Evolutionary conservation across 2,113 vertebrate genomes (phyloP).

Genomic region (Elaphurus davidianus): DNA sequence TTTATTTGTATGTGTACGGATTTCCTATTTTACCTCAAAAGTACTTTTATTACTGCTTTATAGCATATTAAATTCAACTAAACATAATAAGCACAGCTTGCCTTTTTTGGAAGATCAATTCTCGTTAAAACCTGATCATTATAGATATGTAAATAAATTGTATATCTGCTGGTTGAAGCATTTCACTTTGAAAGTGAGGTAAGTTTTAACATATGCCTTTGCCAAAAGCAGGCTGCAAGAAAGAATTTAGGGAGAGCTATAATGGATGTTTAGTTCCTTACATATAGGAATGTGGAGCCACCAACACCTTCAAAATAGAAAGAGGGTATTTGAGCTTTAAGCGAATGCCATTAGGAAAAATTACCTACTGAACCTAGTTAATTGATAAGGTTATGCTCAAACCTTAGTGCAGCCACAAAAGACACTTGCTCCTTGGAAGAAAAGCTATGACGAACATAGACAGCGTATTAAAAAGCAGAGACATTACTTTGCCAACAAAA

Average conservation of each 20-base stretch:
- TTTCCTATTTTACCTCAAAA: conserved; percentile 63
- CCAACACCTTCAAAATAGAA: neutral
- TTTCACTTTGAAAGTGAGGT: neutral
- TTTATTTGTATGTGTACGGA: neutral
- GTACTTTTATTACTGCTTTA: conserved; percentile 68
- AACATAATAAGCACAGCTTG: neutral
- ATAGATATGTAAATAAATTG: neutral
- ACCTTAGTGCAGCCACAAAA: neutral
- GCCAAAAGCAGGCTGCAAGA: neutral
- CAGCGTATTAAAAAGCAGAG: neutral
- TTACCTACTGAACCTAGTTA: neutral
- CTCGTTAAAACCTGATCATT: neutral
- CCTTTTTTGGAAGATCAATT: neutral
- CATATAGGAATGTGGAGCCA: neutral
- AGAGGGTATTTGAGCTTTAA: neutral
- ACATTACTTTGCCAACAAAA: neutral
- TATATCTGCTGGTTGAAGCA: neutral
- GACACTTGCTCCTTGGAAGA: neutral
- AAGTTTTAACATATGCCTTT: neutral
- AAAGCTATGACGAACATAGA: neutral
- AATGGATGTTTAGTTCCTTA: neutral
- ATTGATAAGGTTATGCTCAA: neutral
- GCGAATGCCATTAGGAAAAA: neutral
- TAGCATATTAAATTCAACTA: conserved; percentile 53
- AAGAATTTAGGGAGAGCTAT: neutral